A percentile compares a stretch with the other conserved stretches of the same genome.
These are phyloP conservation scores for Chiloscyllium punctatum DNA, from an alignment of 2,797 vertebrate genomes.

Conservation along the genomic window DNA sequence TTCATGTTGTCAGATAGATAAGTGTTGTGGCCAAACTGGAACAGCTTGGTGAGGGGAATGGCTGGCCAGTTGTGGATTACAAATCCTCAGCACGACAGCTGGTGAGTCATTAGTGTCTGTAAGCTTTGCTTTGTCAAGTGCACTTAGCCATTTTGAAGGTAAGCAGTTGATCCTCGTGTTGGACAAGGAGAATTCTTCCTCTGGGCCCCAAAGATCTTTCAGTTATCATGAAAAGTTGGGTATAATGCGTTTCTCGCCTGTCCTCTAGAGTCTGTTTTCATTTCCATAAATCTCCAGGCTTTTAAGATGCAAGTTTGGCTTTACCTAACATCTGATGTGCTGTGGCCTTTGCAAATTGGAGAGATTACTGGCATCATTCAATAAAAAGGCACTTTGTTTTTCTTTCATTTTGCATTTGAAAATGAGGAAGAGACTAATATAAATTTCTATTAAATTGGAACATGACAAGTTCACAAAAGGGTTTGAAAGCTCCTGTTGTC, in stretches of 20 bases:
- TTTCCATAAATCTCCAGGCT: background rate
- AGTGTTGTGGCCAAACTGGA: too few relatives aligned
- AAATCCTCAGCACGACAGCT: too few relatives aligned
- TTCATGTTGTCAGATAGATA: too few relatives aligned
- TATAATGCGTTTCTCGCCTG: background rate
- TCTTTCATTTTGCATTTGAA: background rate
- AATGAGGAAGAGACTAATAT: background rate
- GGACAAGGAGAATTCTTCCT: background rate
- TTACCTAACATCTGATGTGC: background rate
- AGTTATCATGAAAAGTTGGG: background rate
- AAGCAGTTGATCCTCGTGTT: background rate
- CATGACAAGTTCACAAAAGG: background rate
- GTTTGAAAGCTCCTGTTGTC: background rate
- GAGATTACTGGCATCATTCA: background rate
- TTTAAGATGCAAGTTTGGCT: background rate
- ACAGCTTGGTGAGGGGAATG: too few relatives aligned
- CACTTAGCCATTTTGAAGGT: too few relatives aligned
- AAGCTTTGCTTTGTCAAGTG: too few relatives aligned
- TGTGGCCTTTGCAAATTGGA: background rate
- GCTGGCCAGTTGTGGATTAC: too few relatives aligned
- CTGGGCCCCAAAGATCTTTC: background rate
- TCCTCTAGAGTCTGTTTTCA: background rate
- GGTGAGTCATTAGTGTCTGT: too few relatives aligned
- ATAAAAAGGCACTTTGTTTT: background rate
- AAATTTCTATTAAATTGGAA: background rate